Evolutionary conservation across 2,113 vertebrate species (phyloP).

Genomic region (Lampris incognitus): DNA sequence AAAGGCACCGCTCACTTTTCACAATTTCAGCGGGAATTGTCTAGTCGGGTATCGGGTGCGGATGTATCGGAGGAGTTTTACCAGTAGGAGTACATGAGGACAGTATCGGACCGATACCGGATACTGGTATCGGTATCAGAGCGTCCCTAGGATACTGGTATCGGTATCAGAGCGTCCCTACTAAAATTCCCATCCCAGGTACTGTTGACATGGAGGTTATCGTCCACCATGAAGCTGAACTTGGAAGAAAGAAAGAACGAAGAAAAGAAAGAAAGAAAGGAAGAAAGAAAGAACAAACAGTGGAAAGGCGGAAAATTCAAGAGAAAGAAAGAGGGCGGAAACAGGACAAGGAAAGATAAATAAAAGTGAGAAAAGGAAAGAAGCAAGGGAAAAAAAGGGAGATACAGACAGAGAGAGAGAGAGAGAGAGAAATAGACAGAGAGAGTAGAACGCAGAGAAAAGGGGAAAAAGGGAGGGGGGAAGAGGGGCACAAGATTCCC

Average conservation of each 20-base stretch:
- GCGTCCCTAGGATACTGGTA: no score
- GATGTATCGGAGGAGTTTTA: no score
- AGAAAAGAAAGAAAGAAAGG: not conserved
- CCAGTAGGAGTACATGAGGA: no score
- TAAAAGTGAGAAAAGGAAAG: not conserved
- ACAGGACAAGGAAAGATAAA: not conserved
- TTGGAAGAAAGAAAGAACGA: no score
- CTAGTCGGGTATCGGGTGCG: no score
- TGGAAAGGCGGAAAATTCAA: not conserved
- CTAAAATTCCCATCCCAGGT: constrained; percentile 27
- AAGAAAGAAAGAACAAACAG: not conserved
- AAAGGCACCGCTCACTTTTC: no score
- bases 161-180: no score
- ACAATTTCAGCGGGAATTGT: no score
- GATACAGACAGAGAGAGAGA: not conserved
- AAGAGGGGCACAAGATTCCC: constrained; percentile 55
- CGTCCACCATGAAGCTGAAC: not conserved
- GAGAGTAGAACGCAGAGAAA: not conserved
- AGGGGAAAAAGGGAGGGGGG: not conserved
- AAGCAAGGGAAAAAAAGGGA: not conserved
- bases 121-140: no score
- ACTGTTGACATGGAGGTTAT: constrained; percentile 18
- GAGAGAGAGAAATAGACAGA: not conserved
- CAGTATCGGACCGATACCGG: no score
- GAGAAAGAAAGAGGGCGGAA: not conserved